A percentile compares a stretch with the other conserved stretches of the same genome.
Evolutionary conservation across 1,140 invertebrate genomes (phyloP).

Genomic region (Micrasema minimum): DNA sequence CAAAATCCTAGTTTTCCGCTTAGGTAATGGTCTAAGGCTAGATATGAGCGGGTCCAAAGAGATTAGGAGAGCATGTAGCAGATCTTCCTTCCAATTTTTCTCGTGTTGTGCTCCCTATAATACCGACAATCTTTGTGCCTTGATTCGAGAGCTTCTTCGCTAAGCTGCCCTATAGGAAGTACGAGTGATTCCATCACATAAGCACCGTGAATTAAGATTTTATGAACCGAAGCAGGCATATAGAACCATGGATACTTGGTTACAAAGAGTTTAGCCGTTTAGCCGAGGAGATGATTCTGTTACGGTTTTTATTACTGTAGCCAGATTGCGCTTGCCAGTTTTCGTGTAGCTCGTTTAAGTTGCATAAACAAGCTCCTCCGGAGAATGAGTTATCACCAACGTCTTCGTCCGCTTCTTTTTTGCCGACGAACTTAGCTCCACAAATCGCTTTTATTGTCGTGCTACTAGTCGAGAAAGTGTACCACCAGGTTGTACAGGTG

Average conservation of each 20-base stretch:
- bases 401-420: no score
- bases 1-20: no score
- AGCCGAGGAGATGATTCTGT: background rate
- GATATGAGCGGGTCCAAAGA: no score
- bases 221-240: conserved; percentile 35
- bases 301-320: background rate
- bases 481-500: no score
- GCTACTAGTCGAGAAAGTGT: conserved; percentile 46
- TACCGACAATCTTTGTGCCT: conserved; percentile 55
- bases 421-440: no score
- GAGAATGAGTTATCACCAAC: background rate
- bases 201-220: conserved; percentile 37
- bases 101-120: conserved; percentile 52
- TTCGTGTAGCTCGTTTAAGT: no score
- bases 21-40: no score
- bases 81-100: conserved; percentile 40
- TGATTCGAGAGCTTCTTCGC: conserved; percentile 57
- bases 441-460: conserved; percentile 39
- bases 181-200: conserved; percentile 21
- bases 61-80: no score
- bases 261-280: conserved; percentile 32
- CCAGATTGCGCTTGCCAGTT: no score
- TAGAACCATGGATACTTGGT: conserved; percentile 20
- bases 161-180: conserved; percentile 56
- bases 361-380: background rate